phyloP scores from a whole-genome alignment of 2,888 invertebrate species.

The Hecatera dysodea region DNA sequence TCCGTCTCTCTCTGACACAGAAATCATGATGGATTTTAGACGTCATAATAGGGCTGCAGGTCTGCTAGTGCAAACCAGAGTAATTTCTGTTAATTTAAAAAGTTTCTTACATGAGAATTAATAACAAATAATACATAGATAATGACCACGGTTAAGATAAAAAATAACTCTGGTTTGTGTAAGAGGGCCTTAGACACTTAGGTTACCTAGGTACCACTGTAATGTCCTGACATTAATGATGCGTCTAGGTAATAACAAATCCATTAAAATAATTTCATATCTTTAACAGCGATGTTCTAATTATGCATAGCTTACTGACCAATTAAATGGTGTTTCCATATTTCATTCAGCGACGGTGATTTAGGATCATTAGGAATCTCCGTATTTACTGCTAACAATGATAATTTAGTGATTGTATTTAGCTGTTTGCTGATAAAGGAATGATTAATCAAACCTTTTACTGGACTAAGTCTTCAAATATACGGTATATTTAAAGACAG shows the following conservation, averaged over 20 bases:
- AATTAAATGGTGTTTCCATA: not conserved
- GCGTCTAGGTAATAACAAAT: not conserved
- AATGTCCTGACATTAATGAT: not conserved
- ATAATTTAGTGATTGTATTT: conserved; percentile 8
- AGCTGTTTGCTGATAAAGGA: conserved; percentile 26
- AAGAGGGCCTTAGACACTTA: no score
- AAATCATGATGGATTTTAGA: no score
- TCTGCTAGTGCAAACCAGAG: no score
- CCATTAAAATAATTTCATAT: not conserved
- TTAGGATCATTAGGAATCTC: conserved; percentile 1
- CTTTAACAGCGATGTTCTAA: not conserved
- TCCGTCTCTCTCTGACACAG: no score
- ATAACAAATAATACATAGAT: no score
- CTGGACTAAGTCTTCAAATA: not conserved
- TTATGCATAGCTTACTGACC: not conserved
- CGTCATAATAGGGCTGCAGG: no score
- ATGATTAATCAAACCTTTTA: conserved; percentile 30
- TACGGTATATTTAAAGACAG: no score
- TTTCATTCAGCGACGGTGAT: conserved; percentile 5
- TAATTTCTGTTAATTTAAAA: no score
- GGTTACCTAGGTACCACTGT: no score
- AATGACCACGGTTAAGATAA: no score
- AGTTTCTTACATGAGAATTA: no score
- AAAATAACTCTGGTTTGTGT: no score
- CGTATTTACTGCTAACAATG: not conserved